Evolutionary conservation across 2,888 invertebrate genomes (phyloP).

Genomic region (Apamea sordens): DNA sequence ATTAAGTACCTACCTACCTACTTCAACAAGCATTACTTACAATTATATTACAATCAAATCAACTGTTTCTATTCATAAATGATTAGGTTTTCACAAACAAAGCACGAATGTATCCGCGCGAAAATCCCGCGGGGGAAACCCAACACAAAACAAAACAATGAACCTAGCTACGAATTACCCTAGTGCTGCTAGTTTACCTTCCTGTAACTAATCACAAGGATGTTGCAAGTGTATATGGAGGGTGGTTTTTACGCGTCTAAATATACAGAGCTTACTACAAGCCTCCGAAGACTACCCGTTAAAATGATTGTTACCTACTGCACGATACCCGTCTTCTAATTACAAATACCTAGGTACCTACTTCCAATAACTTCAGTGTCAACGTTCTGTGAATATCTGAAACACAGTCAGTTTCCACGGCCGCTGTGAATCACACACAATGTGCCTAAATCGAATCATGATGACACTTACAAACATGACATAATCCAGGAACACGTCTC

Average conservation of each 20-base stretch:
- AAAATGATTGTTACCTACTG: background rate
- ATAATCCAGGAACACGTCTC: constrained; percentile 31
- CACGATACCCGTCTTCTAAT: background rate
- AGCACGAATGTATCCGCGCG: background rate
- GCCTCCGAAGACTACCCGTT: background rate
- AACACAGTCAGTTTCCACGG: background rate
- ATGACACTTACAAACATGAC: constrained; percentile 31
- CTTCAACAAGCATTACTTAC: background rate
- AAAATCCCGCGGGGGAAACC: background rate
- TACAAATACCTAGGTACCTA: background rate
- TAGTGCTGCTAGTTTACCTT: background rate
- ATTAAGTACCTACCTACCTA: background rate
- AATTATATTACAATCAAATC: too few relatives aligned
- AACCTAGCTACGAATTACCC: background rate
- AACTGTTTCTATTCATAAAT: background rate
- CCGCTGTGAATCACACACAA: constrained; percentile 32
- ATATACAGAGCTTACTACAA: background rate
- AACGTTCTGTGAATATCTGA: constrained; percentile 5
- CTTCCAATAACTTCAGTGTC: background rate
- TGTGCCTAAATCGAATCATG: constrained; percentile 26
- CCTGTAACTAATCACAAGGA: background rate
- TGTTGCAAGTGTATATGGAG: background rate
- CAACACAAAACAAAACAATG: background rate
- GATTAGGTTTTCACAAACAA: background rate
- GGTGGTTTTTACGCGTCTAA: background rate